These are phyloP conservation scores for Spheniscus mendiculus DNA, from an alignment of 2,113 vertebrate genomes.

Conservation along the genomic window DNA sequence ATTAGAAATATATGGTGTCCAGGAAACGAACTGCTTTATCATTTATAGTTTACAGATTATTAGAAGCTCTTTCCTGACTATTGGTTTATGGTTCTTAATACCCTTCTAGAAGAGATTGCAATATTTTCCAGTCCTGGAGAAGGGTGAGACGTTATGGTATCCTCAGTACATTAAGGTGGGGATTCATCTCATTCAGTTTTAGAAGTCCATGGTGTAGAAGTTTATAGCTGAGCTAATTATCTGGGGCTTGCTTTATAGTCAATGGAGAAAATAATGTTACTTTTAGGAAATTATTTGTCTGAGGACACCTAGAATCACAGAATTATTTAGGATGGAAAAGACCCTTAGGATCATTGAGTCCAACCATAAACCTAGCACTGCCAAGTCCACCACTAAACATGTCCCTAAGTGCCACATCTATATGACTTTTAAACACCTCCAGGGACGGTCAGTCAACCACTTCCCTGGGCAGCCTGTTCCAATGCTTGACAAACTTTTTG, in stretches of 20 bases:
- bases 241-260: background rate
- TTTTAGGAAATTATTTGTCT: background rate
- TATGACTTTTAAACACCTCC: background rate
- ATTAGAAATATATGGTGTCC: background rate
- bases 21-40: background rate
- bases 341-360: background rate
- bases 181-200: background rate
- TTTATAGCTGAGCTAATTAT: background rate
- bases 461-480: background rate
- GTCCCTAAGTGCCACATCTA: background rate
- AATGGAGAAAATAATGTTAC: background rate
- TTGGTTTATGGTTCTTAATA: background rate
- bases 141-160: background rate
- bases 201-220: background rate
- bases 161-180: background rate
- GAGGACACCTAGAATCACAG: background rate
- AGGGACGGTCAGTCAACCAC: background rate
- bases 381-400: background rate
- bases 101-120: background rate
- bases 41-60: background rate
- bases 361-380: background rate
- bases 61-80: background rate
- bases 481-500: fast-evolving
- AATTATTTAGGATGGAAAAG: background rate
- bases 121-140: background rate